Percentiles rank a stretch among this genome's conserved stretches.
Evolutionary conservation across 2,888 invertebrate species (phyloP).

Genomic region (Agriopis aurantiaria): DNA sequence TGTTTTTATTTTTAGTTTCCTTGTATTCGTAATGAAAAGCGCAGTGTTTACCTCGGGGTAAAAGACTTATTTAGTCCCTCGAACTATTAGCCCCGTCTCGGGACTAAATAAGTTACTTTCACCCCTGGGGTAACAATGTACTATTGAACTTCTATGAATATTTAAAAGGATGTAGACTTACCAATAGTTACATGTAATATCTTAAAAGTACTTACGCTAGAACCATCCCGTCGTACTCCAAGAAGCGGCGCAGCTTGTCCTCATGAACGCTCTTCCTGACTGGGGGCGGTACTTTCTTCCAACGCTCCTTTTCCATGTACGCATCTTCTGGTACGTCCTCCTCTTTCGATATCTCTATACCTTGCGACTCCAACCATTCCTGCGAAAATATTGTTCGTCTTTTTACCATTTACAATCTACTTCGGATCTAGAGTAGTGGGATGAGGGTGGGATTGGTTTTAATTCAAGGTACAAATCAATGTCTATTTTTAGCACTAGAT

Average conservation of each 20-base stretch:
- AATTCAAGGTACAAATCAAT: too few species aligned
- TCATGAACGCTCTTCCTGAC: conserved; percentile 53
- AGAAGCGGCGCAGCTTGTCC: conserved; percentile 87
- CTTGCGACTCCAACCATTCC: conserved; percentile 94
- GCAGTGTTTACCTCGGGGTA: too few species aligned
- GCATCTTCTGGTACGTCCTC: conserved; percentile 91
- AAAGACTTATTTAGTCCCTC: too few species aligned
- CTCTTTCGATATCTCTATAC: conserved; percentile 90
- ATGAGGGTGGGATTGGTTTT: not conserved
- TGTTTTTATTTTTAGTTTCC: too few species aligned
- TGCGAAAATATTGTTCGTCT: conserved; percentile 56
- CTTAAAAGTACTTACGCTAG: conserved; percentile 82
- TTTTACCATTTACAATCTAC: not conserved
- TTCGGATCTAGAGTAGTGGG: not conserved
- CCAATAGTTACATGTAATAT: not conserved
- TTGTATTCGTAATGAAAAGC: too few species aligned
- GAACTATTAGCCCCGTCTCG: too few species aligned
- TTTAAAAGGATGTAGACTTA: too few species aligned
- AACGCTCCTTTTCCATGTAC: conserved; percentile 84
- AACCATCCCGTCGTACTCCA: conserved; percentile 93
- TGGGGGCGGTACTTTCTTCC: conserved; percentile 71
- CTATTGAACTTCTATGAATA: too few species aligned
- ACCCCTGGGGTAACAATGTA: too few species aligned
- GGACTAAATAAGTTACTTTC: too few species aligned
- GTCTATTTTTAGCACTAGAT: too few species aligned